Evolutionary conservation across 35 echinoderm and acorn worm genomes (phyloP).

Genomic region (Strongylocentrotus purpuratus): DNA sequence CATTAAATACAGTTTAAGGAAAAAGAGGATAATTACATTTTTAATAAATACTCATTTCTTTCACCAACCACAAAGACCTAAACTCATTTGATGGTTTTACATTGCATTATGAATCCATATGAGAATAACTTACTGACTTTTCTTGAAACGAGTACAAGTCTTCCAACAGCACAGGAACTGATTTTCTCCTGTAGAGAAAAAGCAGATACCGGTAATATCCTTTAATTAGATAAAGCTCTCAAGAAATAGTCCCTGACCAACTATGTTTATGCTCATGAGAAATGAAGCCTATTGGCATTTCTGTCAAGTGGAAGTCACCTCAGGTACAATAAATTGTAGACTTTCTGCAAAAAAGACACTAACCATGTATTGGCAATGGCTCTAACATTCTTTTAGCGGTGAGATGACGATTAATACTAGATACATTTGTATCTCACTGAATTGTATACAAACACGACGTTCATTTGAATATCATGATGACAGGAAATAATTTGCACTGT

Average conservation of each 20-base stretch:
- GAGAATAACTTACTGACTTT: slow-evolving; percentile 83
- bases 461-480: no score
- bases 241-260: background rate
- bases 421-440: background rate
- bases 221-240: background rate
- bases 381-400: no score
- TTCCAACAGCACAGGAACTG: slow-evolving; percentile 87
- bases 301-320: background rate
- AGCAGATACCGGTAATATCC: background rate
- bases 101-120: no score
- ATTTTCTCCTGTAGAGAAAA: slow-evolving; percentile 37
- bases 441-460: background rate
- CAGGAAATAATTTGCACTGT: background rate
- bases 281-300: background rate
- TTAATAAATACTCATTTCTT: no score
- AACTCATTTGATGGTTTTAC: no score
- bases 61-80: no score
- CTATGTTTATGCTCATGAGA: background rate
- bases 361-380: no score
- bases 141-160: slow-evolving; percentile 74
- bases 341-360: no score
- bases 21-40: no score
- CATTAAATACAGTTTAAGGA: no score
- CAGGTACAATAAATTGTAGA: background rate
- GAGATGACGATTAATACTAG: no score